These are phyloP conservation scores for Drosophila paracracens DNA, from an alignment of 2,888 invertebrate genomes.

Conservation along the genomic window DNA sequence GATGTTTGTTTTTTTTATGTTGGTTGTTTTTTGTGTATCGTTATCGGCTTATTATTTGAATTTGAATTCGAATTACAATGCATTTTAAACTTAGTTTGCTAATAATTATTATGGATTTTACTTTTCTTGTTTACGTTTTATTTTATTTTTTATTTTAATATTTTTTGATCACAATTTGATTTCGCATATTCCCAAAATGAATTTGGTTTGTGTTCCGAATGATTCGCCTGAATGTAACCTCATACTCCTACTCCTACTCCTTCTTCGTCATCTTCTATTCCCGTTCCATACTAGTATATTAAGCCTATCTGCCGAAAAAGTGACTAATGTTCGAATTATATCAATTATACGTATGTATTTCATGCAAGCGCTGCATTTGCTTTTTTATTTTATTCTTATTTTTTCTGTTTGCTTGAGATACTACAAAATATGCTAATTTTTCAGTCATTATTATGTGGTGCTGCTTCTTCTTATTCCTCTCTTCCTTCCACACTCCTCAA, in stretches of 20 bases:
- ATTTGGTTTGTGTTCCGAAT: conserved; percentile 78
- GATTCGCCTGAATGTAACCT: conserved; percentile 66
- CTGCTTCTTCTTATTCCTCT: conserved; percentile 3
- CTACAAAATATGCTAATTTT: conserved; percentile 69
- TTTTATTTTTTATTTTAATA: conserved; percentile 54
- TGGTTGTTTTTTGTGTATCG: conserved; percentile 32
- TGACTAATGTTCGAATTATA: conserved; percentile 41
- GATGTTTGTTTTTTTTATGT: conserved; percentile 30
- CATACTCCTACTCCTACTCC: conserved; percentile 16
- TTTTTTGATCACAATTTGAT: conserved; percentile 83
- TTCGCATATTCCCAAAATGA: conserved; percentile 75
- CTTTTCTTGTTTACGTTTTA: conserved; percentile 68
- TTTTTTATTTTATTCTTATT: not conserved
- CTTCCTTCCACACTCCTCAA: conserved; percentile 13
- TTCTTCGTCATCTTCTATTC: conserved; percentile 27
- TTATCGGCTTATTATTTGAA: conserved; percentile 47
- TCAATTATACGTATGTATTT: conserved; percentile 14
- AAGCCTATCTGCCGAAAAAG: conserved; percentile 43
- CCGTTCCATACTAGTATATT: conserved; percentile 44
- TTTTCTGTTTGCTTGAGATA: conserved; percentile 21
- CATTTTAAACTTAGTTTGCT: conserved; percentile 69
- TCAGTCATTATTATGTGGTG: conserved; percentile 71
- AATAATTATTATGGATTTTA: conserved; percentile 73
- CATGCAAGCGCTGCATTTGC: conserved; percentile 56
- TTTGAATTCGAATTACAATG: conserved; percentile 70